Evolutionary conservation across 2,113 vertebrate genomes (phyloP), one percentile per base, ranked within the genome.

Genomic region (Raja brachyura): DNA sequence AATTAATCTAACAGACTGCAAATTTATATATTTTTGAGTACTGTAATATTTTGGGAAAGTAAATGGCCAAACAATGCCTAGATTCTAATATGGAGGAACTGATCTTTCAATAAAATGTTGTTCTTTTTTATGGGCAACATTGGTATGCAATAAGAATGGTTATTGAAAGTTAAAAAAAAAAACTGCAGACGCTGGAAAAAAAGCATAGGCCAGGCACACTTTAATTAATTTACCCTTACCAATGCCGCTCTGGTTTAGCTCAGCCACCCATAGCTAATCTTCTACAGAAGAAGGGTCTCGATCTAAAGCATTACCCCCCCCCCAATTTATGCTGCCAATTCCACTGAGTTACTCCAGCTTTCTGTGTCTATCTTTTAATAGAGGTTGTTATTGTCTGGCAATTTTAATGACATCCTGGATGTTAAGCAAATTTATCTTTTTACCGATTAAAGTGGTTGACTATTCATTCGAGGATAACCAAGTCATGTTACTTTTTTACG

Each of bases 321-420:
- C 39, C 39, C 39, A 0, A 0, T 48, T 3, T 48, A 48, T 3
- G 39, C 39, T 48, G 39, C 39, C 39, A 48, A 3, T 48, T 48
- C 0, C 39, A 48, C 39, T 3, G 39, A 48, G 39, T 48, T 48
- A 48, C 39, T 48, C 39, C 39, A 48, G 39, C 39, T 48, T 48
- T 48, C 3, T 48, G 39, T 48, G 39, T 48, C 39, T 48, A 48
- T 48, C 39, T 48, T 48, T 3, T 48, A 48, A 48, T 48, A 48
- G 39, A 48, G 39, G 39, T 48, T 48, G 94, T 95, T 95, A 98
- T 66, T 0, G 78, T 98, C 97, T 3, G 93, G 93, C 0, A 0
- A 97, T 96, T 93, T 96, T 98, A 70, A 99, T 98, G 81, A 99
- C 97, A 93, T 98, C 98, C 98, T 99, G 94, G 97, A 99, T 98